Percentiles rank a stretch among this genome's conserved stretches.
Conservation (phyloP, 2,888 invertebrate species). For the Halictus quadricinctus region DNA sequence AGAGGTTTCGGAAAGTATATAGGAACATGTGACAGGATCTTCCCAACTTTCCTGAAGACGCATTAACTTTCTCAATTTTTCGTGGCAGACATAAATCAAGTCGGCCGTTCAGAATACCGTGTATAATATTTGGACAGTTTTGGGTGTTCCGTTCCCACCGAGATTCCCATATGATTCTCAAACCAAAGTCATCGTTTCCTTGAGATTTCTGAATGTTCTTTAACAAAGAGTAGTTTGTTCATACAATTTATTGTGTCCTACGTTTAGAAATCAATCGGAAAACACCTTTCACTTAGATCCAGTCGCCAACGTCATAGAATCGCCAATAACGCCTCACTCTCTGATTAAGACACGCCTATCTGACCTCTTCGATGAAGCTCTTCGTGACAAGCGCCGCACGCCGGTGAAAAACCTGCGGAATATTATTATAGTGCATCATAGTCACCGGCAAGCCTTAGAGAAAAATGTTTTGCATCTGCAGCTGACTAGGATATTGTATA, state of each 20-base stretch:
- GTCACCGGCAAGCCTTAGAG: conserved; percentile 66
- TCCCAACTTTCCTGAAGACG: neutral
- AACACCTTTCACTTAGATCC: neutral
- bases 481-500: conserved; percentile 67
- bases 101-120: neutral
- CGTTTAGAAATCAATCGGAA: too few species aligned
- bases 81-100: neutral
- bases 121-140: neutral
- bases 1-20: neutral
- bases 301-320: neutral
- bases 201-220: too few species aligned
- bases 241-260: too few species aligned
- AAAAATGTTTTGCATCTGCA: conserved; percentile 72
- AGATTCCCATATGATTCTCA: neutral
- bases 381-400: neutral
- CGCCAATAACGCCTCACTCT: neutral
- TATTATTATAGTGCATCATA: conserved; percentile 72
- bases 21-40: neutral
- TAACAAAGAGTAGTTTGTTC: too few species aligned
- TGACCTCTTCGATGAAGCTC: neutral
- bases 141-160: neutral
- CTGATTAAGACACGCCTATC: neutral
- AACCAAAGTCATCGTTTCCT: too few species aligned
- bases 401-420: conserved; percentile 59
- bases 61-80: conserved; percentile 4